These are phyloP conservation scores for Orius laevigatus DNA, from an alignment of 1,140 invertebrate species.

Conservation along the genomic window DNA sequence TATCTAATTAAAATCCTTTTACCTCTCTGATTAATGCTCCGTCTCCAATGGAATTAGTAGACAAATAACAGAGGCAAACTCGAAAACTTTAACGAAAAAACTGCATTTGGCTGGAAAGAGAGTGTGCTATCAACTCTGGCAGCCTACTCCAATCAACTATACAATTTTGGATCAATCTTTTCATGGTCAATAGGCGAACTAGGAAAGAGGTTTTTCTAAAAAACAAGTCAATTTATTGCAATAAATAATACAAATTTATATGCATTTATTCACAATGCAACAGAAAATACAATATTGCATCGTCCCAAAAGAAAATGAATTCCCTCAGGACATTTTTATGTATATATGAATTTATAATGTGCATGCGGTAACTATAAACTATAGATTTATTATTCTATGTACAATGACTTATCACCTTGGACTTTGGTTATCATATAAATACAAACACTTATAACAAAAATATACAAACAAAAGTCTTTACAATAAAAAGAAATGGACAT, in stretches of 20 bases:
- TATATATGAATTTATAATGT: background rate
- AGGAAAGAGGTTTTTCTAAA: background rate
- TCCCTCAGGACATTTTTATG: background rate
- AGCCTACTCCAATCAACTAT: no score
- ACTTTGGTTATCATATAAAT: constrained; percentile 9
- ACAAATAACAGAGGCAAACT: no score
- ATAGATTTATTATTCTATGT: background rate
- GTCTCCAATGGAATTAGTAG: no score
- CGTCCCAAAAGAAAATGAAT: background rate
- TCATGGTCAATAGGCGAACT: background rate
- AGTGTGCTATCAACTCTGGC: no score
- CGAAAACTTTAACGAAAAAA: no score
- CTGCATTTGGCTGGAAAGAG: no score
- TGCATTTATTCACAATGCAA: constrained; percentile 3
- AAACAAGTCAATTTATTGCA: constrained; percentile 12
- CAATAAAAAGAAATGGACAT: constrained; percentile 7
- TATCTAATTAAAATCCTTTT: no score
- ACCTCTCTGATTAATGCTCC: no score
- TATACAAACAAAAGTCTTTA: constrained; percentile 12
- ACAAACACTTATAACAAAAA: constrained; percentile 11
- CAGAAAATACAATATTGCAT: background rate
- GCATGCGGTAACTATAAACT: constrained; percentile 10
- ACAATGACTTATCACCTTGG: constrained; percentile 10
- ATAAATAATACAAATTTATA: constrained; percentile 11
- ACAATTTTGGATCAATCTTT: no score